Percentiles rank a stretch among this genome's conserved stretches.
phyloP scores from a whole-genome alignment of 2,888 invertebrate genomes.

The Rhogogaster chlorosoma region DNA sequence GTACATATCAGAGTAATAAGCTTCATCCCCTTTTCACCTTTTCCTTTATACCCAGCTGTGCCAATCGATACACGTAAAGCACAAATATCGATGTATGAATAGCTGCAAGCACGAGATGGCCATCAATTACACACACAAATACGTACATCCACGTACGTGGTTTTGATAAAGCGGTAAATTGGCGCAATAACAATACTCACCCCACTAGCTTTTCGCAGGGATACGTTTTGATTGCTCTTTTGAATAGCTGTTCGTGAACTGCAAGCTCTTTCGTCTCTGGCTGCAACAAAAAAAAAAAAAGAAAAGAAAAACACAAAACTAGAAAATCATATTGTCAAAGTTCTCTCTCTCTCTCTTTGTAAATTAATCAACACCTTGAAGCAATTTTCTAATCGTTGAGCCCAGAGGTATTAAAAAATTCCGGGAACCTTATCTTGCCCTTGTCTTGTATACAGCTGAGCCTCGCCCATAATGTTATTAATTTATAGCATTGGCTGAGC shows the following conservation, averaged over 20 bases:
- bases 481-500: constrained; percentile 4
- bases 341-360: not conserved
- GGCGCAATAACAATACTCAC: constrained; percentile 66
- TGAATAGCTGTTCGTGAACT: constrained; percentile 71
- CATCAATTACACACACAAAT: not conserved
- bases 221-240: constrained; percentile 71
- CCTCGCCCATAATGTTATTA: not conserved
- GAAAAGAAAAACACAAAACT: not conserved
- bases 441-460: not conserved
- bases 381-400: not conserved
- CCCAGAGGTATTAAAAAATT: not conserved
- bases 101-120: not conserved
- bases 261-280: constrained; percentile 71
- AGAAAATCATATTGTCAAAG: not conserved
- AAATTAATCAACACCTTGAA: not conserved
- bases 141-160: constrained; percentile 17
- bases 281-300: constrained; percentile 62
- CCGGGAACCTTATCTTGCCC: not conserved
- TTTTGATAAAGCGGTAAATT: constrained; percentile 23
- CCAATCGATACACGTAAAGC: not conserved
- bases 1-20: not conserved
- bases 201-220: constrained; percentile 75
- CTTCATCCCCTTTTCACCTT: not conserved
- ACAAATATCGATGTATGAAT: not conserved
- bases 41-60: not conserved